phyloP scores from a whole-genome alignment of 1,140 invertebrate genomes.

The Drepana arcuata region DNA sequence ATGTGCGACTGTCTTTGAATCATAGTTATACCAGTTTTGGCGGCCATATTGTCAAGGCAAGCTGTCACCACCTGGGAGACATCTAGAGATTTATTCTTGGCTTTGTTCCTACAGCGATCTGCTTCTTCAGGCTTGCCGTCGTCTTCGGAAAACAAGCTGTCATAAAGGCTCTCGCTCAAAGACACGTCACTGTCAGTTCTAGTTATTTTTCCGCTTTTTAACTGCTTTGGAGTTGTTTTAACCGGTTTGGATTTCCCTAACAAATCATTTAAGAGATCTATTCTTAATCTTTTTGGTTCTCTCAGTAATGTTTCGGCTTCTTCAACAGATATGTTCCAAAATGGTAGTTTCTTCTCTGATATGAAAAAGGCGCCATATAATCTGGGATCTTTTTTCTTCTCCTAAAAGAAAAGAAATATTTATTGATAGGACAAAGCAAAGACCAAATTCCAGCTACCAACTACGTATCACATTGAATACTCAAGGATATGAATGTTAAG shows the following conservation, averaged over 20 bases:
- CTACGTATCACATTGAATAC: too few relatives aligned
- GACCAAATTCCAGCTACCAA: too few relatives aligned
- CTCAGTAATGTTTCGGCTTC: conserved; percentile 70
- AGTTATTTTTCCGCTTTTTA: conserved; percentile 45
- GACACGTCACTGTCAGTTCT: conserved; percentile 54
- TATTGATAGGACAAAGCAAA: too few relatives aligned
- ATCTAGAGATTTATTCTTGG: conserved; percentile 49
- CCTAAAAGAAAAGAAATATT: conserved; percentile 45
- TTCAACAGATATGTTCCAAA: conserved; percentile 76
- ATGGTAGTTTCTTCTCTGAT: conserved; percentile 56
- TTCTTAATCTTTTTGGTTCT: conserved; percentile 56
- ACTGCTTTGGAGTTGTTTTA: conserved; percentile 31
- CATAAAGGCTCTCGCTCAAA: conserved; percentile 64
- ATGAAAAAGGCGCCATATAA: conserved; percentile 66
- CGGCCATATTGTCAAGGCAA: conserved; percentile 62
- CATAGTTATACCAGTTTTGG: conserved; percentile 57
- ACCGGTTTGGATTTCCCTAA: conserved; percentile 25
- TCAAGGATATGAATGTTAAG: too few relatives aligned
- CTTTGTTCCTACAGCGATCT: conserved; percentile 35
- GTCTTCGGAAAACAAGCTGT: conserved; percentile 62
- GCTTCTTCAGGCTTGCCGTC: conserved; percentile 45
- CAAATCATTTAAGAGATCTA: conserved; percentile 58
- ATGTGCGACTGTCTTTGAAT: conserved; percentile 67
- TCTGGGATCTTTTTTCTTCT: conserved; percentile 69
- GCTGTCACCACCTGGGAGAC: conserved; percentile 60